Evolutionary conservation across 2,888 invertebrate species (phyloP).

Genomic region (Megalurothrips usitatus): DNA sequence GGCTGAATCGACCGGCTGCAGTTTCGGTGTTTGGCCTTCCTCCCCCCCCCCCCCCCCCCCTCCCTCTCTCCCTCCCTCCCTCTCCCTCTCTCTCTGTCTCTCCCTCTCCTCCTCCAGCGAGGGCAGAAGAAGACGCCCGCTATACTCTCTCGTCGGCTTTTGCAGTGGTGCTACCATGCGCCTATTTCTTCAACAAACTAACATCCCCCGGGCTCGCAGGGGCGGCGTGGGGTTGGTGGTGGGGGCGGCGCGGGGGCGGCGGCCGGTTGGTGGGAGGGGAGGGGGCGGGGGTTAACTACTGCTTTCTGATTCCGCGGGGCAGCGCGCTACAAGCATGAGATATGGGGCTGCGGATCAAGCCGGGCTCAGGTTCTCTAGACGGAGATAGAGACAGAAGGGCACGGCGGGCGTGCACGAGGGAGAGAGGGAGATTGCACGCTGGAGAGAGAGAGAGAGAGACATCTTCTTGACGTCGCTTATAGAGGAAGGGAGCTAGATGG

Average conservation of each 20-base stretch:
- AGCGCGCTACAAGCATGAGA: constrained; percentile 8
- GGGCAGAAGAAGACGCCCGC: not conserved
- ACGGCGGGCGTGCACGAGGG: not conserved
- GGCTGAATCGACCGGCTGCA: too few relatives aligned
- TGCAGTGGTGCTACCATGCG: not conserved
- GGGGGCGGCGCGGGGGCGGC: not conserved
- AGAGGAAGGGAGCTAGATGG: not conserved
- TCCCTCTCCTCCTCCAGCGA: not conserved
- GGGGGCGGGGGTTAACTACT: constrained; percentile 11
- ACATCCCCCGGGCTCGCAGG: not conserved
- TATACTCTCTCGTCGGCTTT: not conserved
- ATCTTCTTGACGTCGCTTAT: not conserved
- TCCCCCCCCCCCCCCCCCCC: not conserved
- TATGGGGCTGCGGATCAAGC: not conserved
- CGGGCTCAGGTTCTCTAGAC: constrained; percentile 14
- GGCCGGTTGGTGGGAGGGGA: not conserved
- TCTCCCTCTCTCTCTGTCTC: not conserved
- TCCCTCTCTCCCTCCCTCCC: not conserved
- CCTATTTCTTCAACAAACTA: constrained; percentile 25
- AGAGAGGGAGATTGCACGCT: not conserved
- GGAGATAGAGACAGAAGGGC: not conserved
- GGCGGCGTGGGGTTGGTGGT: not conserved
- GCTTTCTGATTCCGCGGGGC: constrained; percentile 13
- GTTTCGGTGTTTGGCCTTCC: not conserved
- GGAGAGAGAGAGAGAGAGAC: not conserved